Percentiles rank a stretch among this genome's conserved stretches.
These are phyloP conservation scores for Leptopilina drosophilae DNA, from an alignment of 2,888 invertebrate species.

Conservation along the genomic window DNA sequence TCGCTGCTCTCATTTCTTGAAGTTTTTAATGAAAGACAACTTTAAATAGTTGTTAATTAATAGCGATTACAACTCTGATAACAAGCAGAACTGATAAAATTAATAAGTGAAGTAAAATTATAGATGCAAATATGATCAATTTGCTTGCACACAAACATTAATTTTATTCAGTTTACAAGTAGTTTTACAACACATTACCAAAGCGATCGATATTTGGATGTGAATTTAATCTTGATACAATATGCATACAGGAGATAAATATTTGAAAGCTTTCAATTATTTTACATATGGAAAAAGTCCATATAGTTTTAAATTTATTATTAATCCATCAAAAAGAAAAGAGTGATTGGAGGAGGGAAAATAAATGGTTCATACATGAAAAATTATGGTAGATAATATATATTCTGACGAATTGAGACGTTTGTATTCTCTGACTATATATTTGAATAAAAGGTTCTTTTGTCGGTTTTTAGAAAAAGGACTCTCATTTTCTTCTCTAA, in stretches of 20 bases:
- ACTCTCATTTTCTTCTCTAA: not conserved
- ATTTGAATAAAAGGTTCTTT: slow-evolving; percentile 19
- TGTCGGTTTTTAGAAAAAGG: slow-evolving; percentile 11
- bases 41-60: too few species aligned
- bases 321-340: not conserved
- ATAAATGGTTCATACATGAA: not conserved
- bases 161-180: not conserved
- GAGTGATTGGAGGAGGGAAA: not conserved
- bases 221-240: slow-evolving; percentile 5
- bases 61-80: too few species aligned
- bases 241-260: not conserved
- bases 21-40: too few species aligned
- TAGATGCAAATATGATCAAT: slow-evolving; percentile 13
- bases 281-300: not conserved
- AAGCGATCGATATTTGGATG: not conserved
- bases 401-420: slow-evolving; percentile 9
- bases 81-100: not conserved
- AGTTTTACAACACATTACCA: slow-evolving; percentile 7
- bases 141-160: not conserved
- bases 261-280: not conserved
- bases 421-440: not conserved
- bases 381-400: slow-evolving; percentile 9
- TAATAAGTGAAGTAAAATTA: not conserved
- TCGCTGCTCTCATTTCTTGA: too few species aligned
- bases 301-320: not conserved